Conservation (phyloP, 2,888 invertebrate species). For the Asteroscopus sphinx region DNA sequence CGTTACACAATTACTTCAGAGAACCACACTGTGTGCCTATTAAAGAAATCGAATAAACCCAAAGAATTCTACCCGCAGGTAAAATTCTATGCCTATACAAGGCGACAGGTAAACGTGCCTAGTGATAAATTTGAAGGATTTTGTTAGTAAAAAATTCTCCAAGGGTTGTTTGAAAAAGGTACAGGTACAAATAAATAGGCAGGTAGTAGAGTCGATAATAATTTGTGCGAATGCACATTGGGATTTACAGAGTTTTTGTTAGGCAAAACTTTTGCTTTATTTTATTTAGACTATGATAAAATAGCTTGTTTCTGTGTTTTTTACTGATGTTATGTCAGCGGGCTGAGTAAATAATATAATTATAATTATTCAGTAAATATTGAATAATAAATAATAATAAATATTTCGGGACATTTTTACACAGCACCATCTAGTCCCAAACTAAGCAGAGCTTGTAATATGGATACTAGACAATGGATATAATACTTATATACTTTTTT, state of each 20-base stretch:
- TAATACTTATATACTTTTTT: too few relatives aligned
- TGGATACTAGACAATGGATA: too few relatives aligned
- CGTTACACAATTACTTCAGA: conserved; percentile 55
- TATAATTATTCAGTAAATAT: too few relatives aligned
- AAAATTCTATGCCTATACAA: conserved; percentile 47
- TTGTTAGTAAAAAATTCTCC: conserved; percentile 45
- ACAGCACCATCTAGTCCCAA: too few relatives aligned
- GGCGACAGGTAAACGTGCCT: conserved; percentile 56
- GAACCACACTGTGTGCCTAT: conserved; percentile 48
- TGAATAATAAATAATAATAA: too few relatives aligned
- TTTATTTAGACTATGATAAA: not conserved
- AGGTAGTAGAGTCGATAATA: conserved; percentile 51
- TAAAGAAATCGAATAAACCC: conserved; percentile 57
- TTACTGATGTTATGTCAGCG: not conserved
- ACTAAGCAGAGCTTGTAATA: too few relatives aligned
- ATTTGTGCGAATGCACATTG: conserved; percentile 54
- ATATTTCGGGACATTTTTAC: too few relatives aligned
- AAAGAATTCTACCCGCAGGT: conserved; percentile 56
- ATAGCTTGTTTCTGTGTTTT: not conserved
- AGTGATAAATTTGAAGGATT: conserved; percentile 58
- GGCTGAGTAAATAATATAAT: too few relatives aligned
- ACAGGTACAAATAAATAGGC: conserved; percentile 52
- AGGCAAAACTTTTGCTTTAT: conserved; percentile 1
- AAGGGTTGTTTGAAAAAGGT: conserved; percentile 52
- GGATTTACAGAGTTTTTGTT: conserved; percentile 23